Conservation (phyloP, 1,140 invertebrate species). For the Pseudomyrmex cubaensis region DNA sequence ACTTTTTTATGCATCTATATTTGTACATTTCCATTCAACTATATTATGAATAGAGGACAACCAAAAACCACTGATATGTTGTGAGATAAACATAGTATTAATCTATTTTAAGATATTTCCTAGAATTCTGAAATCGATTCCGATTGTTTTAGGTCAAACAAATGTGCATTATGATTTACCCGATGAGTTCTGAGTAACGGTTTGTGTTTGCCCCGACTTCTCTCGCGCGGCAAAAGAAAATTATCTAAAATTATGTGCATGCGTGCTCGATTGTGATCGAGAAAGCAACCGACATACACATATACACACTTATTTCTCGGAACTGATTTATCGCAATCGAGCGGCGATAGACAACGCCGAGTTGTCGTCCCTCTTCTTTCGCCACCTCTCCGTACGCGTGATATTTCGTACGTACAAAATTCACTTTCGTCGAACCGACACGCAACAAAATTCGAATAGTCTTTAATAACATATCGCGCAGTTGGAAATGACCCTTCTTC, state of each 20-base stretch:
- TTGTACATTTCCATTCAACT: background rate
- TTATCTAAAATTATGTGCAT: constrained; percentile 62
- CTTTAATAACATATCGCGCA: constrained; percentile 66
- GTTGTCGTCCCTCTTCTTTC: constrained; percentile 34
- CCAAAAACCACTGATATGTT: too few species aligned
- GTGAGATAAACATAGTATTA: background rate
- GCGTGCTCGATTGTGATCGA: constrained; percentile 52
- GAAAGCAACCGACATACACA: background rate
- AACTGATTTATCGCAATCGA: constrained; percentile 64
- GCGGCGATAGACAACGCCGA: constrained; percentile 57
- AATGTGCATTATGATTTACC: constrained; percentile 30
- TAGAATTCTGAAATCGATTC: constrained; percentile 33
- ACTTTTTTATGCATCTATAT: too few species aligned
- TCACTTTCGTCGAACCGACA: constrained; percentile 46
- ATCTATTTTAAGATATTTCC: background rate
- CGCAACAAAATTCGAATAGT: constrained; percentile 68
- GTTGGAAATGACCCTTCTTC: constrained; percentile 21
- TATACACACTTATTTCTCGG: constrained; percentile 46
- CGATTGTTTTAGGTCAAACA: background rate
- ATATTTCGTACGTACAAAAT: constrained; percentile 25
- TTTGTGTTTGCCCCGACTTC: constrained; percentile 20
- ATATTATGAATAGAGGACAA: too few species aligned
- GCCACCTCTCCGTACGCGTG: constrained; percentile 3
- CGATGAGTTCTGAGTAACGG: constrained; percentile 41
- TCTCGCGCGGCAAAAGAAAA: constrained; percentile 35